Base-by-base conservation (phyloP, 1,140 invertebrate species). In the Eciton burchellii region DNA sequence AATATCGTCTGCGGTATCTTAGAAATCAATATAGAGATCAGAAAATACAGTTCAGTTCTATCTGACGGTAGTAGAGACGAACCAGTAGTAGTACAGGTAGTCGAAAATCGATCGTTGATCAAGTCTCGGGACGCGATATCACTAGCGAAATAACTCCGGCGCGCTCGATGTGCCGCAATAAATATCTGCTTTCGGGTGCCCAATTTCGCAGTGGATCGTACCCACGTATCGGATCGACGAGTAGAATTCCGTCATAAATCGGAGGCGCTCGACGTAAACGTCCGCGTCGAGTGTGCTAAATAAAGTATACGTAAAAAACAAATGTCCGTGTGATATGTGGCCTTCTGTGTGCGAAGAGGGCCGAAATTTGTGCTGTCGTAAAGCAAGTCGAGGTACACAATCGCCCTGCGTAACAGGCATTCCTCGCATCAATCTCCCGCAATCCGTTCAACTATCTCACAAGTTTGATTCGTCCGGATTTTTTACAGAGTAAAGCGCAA, bases 401-500 rank as follows among this genome's bases (percentile, higher is more conserved):
- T 79, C 41, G 6, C 52, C 47, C 41, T 79, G 70, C 21, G n/a
- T 70, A n/a, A n/a, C n/a, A 24, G 68, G 74, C 68, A 14, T 70
- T 19, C 16, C 66, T 68, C 70, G 26, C 49, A 79, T 79, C 70
- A 79, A 70, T 26, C 8, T 74, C 62, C 29, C 70, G 74, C 35
- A 70, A 79, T 70, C 49, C 60, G 59, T 79, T 29, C 56, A n/a
- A 56, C 62, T 77, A 79, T 79, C 49, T 70, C 70, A 79, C 63
- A 70, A 70, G 63, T 79, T 79, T 79, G 74, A 79, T 79, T 79
- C 29, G 70, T 49, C 74, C 70, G 74, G 70, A 79, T 70, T 79
- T 79, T 79, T 62, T 79, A 79, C 74, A 79, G 63, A 79, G 35
- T 79, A 79, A 79, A 79, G 35, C 70, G 74, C 63, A 79, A 79